Evolutionary conservation across 1,140 invertebrate species (phyloP), one percentile per base, ranked within the genome.

Genomic region (Leptinotarsa undecemlineata): DNA sequence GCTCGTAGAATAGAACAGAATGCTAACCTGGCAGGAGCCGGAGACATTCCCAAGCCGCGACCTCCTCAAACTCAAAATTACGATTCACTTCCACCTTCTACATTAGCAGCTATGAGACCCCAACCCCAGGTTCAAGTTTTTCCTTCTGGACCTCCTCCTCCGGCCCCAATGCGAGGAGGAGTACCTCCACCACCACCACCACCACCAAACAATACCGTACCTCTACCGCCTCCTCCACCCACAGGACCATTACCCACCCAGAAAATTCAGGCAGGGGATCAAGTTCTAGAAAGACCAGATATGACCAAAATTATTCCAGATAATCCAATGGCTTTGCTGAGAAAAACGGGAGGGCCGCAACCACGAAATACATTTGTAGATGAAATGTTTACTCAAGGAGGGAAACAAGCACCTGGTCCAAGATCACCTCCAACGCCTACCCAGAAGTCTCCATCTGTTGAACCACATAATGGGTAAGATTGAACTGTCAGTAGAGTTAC

Each of bases 1-100:
- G 93, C 94, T 15, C 89, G 94, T 78, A 87, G 95, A 60, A 89
- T 95, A 78, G 90, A 89, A 69, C 87, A 90, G 76, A 92, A 92
- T 81, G 91, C 91, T 26, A 90, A 91, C 84, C 88, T 85, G 79
- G 83, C 88, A 84, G 87, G 86, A 70, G 86, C 86, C 76, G 79
- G 85, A 76, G 84, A 86, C 77, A 79, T 85, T 17, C 86, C 87
- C 3, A 79, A 82, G 48, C 81, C 85, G 61, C 79, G 85, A 51
- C 76, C 81, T 17, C 76, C 84, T 15, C 83, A 84, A 68, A 79
- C 85, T 0, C 85, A 84, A 76, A 82, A 84, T 17, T 80, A 83
- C 13, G 82, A 81, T 20, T 82, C 83, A 57, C 78, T 89, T 26
- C 87, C 88, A 47, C 87, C 88, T 11, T 86, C 86, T 17, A 86